Evolutionary conservation across 2,888 invertebrate species (phyloP), one percentile per base, ranked within the genome.

Genomic region (Drosophila kuntzei): DNA sequence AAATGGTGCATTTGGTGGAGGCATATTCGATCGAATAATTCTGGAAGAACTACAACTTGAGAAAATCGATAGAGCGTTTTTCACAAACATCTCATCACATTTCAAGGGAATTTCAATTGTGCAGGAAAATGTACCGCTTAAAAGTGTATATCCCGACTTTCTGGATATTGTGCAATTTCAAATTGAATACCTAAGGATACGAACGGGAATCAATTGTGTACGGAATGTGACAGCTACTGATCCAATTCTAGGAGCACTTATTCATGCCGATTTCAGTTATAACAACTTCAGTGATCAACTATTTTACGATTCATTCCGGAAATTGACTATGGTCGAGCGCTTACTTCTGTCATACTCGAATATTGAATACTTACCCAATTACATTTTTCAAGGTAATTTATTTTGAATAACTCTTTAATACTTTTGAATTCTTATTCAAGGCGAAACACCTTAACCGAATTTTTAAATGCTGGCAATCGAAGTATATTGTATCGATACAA

Each of bases 311-410:
- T 64, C 73, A 0, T 91, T 91, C 29, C 55, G 9, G 0, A 82
- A 83, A 29, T 46, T 90, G 9, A 83, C 89, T 0, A 76, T 87
- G 79, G 81, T 91, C 1, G 82, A 90, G 57, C 44, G 41, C 7
- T 36, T 91, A 4, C 65, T 86, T 49, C 54, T 91, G 29, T 75
- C 89, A 0, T 4, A 88, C 62, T 90, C 89, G 1, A 70, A 83
- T 16, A 83, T 91, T 12, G 29, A 58, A 9, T 75, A 34, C 43
- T 65, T 91, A 34, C 89, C 90, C 0, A 29, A 60, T 3, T 76
- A 71, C 41, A 73, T 90, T 7, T 91, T 91, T 53, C 59, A 75
- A 22, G 61, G 76, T 80, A 71, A 60, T 20, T 34, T n/a, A 22
- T 5, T 20, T n/a, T 11, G 7, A 1, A 12, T 3, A 27, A 7